Evolutionary conservation across 1,140 invertebrate genomes (phyloP), one percentile per base, ranked within the genome.

Genomic region (Fopius arisanus): DNA sequence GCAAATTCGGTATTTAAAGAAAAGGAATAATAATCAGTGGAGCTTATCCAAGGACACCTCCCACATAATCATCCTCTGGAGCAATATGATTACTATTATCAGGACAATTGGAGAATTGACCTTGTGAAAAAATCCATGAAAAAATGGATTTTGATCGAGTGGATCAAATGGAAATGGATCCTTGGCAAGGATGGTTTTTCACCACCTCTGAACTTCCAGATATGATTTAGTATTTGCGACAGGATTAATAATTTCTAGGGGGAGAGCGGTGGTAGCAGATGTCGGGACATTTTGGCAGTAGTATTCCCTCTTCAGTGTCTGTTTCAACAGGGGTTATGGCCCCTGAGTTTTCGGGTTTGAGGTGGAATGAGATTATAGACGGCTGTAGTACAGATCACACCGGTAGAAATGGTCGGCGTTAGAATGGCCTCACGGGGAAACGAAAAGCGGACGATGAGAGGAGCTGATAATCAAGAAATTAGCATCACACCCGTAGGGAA

Each of bases 161-260:
- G n/a, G n/a, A n/a, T n/a, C n/a, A n/a, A n/a, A n/a, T n/a, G n/a
- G n/a, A n/a, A n/a, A n/a, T n/a, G n/a, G n/a, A n/a, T n/a, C n/a
- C n/a, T n/a, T n/a, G n/a, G n/a, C n/a, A n/a, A n/a, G n/a, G n/a
- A n/a, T n/a, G n/a, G n/a, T n/a, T n/a, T n/a, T 16, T n/a, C 54
- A 59, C 54, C 19, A 10, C 54, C 23, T 59, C 19, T 59, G 54
- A 48, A 48, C n/a, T 48, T 28, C 68, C 54, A 77, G 73, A 75
- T 78, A 81, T 82, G 82, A 84, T 84, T 84, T 84, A 84, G 70
- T 82, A 83, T 79, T 82, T 84, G 80, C 79, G 81, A 82, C 82
- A 78, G 82, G 81, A 84, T 84, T 84, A 84, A 84, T 84, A 84
- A 84, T 84, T 84, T 84, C 76, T 67, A 65, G 65, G 37, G 12